phyloP scores from a whole-genome alignment of 2,113 vertebrate genomes.

The Physeter macrocephalus region DNA sequence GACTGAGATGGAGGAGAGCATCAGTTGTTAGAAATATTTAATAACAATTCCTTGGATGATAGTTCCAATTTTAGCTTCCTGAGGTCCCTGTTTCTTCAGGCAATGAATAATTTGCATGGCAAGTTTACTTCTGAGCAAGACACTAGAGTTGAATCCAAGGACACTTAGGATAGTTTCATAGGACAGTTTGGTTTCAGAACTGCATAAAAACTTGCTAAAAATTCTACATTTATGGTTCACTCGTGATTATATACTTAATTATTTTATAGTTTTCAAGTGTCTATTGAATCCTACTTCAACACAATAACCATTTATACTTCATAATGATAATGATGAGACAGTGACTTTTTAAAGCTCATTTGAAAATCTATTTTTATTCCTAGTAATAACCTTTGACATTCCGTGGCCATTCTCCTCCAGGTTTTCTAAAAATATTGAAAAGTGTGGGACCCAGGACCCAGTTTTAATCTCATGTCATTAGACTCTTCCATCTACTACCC shows the following conservation, averaged over 20 bases:
- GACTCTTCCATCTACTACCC: background rate
- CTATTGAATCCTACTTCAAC: conserved; percentile 51
- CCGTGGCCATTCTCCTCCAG: background rate
- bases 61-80: conserved; percentile 65
- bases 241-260: conserved; percentile 52
- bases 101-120: conserved; percentile 60
- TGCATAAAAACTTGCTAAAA: conserved; percentile 29
- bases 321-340: background rate
- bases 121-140: conserved; percentile 62
- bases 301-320: conserved; percentile 32
- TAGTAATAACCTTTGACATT: background rate
- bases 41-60: conserved; percentile 36
- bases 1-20: background rate
- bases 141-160: conserved; percentile 61
- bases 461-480: background rate
- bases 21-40: conserved; percentile 54
- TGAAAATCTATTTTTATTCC: conserved; percentile 29
- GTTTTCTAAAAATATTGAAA: background rate
- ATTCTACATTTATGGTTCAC: background rate
- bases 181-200: conserved; percentile 30
- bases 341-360: conserved; percentile 18
- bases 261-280: conserved; percentile 54
- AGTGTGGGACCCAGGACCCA: background rate
- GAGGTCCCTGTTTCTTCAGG: conserved; percentile 47
- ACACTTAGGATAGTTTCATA: conserved; percentile 42